phyloP scores from a whole-genome alignment of 1,140 invertebrate genomes.

The Bombus huntii region DNA sequence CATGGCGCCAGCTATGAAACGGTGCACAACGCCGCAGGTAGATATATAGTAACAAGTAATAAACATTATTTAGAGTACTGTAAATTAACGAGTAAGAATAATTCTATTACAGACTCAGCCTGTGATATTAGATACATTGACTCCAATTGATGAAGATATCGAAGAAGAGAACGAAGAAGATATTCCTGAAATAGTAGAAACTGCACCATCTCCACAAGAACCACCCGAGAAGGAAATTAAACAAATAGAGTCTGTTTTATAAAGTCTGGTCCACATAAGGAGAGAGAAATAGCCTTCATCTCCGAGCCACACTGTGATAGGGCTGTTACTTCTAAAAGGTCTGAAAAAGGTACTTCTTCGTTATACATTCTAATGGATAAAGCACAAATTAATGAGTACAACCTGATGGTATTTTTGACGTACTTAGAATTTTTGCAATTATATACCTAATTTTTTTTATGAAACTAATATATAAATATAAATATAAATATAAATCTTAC shows the following conservation, averaged over 20 bases:
- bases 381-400: constrained; percentile 75
- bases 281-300: constrained; percentile 71
- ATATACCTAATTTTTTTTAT: constrained; percentile 54
- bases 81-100: not conserved
- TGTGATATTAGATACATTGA: constrained; percentile 87
- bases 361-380: constrained; percentile 74
- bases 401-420: constrained; percentile 69
- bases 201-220: constrained; percentile 84
- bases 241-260: constrained; percentile 87
- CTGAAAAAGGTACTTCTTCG: constrained; percentile 71
- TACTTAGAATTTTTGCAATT: constrained; percentile 59
- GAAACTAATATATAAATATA: constrained; percentile 39
- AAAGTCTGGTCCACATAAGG: constrained; percentile 72
- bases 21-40: constrained; percentile 82
- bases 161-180: constrained; percentile 90
- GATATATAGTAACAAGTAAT: not conserved
- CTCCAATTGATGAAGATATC: constrained; percentile 91
- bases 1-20: constrained; percentile 90
- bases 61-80: not conserved
- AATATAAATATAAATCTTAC: constrained; percentile 21
- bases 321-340: constrained; percentile 70
- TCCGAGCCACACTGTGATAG: constrained; percentile 80
- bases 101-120: constrained; percentile 80
- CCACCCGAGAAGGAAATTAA: constrained; percentile 85
- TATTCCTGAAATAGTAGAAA: constrained; percentile 86